A percentile compares a stretch with the other conserved stretches of the same genome.
Evolutionary conservation across 1,140 invertebrate genomes (phyloP).

Genomic region (Cydia pomonella): DNA sequence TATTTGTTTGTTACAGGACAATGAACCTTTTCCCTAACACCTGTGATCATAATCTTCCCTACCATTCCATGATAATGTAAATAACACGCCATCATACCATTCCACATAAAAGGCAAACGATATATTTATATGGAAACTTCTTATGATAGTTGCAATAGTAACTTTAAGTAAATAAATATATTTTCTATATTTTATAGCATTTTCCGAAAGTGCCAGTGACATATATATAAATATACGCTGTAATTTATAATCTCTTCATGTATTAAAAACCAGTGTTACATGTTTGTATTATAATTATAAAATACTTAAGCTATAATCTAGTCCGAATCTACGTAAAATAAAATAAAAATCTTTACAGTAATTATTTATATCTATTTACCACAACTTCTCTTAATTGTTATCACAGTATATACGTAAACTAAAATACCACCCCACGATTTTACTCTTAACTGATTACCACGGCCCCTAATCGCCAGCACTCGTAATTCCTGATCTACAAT

Average conservation of each 20-base stretch:
- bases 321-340: not conserved
- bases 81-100: constrained; percentile 34
- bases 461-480: too few species aligned
- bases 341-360: not conserved
- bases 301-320: not conserved
- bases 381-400: not conserved
- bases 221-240: not conserved
- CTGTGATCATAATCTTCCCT: constrained; percentile 34
- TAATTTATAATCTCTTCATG: not conserved
- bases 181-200: constrained; percentile 31
- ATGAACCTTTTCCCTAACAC: constrained; percentile 4
- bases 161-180: constrained; percentile 22
- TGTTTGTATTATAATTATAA: not conserved
- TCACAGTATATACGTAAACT: not conserved
- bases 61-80: constrained; percentile 28
- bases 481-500: not conserved
- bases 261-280: not conserved
- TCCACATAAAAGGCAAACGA: not conserved
- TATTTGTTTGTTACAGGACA: constrained; percentile 38
- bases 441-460: not conserved
- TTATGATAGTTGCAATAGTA: constrained; percentile 31
- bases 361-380: not conserved
- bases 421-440: too few species aligned
- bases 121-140: constrained; percentile 31
- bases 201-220: constrained; percentile 1